These are phyloP conservation scores for Isaurus tuberculatus DNA, from an alignment of 92 coral and sea anemone genomes.

Conservation along the genomic window DNA sequence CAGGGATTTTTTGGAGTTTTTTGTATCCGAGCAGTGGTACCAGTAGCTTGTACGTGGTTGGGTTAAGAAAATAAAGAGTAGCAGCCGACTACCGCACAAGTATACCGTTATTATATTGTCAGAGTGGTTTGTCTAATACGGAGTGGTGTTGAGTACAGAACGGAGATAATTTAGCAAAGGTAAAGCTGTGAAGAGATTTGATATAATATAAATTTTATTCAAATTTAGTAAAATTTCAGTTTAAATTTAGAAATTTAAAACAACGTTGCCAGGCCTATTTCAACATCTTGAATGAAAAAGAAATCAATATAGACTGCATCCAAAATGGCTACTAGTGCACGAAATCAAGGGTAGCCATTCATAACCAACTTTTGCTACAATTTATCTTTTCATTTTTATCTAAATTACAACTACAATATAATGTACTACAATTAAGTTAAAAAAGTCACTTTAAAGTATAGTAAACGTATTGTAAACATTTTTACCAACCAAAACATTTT, in stretches of 20 bases:
- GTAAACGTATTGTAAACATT: not conserved
- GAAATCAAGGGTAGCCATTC: no score
- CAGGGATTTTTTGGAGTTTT: no score
- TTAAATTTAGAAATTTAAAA: not conserved
- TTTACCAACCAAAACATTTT: slow-evolving; percentile 6
- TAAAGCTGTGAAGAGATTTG: not conserved
- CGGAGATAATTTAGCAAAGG: no score
- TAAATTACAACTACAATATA: not conserved
- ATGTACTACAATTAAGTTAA: slow-evolving; percentile 1
- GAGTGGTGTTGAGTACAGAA: no score
- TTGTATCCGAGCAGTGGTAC: no score
- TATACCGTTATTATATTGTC: no score
- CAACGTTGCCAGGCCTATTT: not conserved
- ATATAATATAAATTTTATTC: not conserved
- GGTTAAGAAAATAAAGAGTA: no score
- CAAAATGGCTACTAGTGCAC: slow-evolving; percentile 1
- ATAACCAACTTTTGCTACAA: not conserved
- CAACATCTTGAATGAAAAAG: not conserved
- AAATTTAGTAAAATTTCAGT: not conserved
- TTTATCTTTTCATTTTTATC: not conserved
- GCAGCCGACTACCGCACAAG: no score
- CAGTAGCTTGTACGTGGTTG: no score
- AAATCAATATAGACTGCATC: not conserved
- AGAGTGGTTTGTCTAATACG: no score
- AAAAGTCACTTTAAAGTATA: not conserved